Conservation (phyloP, 2,797 vertebrate genomes). For the Eulemur rubriventer region DNA sequence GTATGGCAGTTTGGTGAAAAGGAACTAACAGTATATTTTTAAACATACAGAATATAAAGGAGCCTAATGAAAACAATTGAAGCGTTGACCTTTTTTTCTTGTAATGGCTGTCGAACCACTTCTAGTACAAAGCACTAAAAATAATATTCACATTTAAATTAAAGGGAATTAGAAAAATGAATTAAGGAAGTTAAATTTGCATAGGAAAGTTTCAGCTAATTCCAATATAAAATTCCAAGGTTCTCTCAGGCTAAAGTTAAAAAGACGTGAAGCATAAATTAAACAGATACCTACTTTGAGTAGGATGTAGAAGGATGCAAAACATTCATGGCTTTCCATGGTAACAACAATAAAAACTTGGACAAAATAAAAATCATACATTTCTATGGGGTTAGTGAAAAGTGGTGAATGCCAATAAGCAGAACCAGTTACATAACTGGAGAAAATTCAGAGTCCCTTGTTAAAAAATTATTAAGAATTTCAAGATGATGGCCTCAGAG, state of each 20-base stretch:
- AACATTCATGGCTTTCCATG: neutral
- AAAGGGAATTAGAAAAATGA: conserved; percentile 36
- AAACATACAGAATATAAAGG: conserved; percentile 4
- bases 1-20: neutral
- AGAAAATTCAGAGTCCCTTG: neutral
- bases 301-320: neutral
- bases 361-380: conserved; percentile 26
- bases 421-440: neutral
- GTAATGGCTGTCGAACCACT: conserved; percentile 14
- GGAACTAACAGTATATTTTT: neutral
- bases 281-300: neutral
- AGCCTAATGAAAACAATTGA: neutral
- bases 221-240: conserved; percentile 24
- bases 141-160: conserved; percentile 27
- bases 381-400: conserved; percentile 12
- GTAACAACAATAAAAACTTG: conserved; percentile 28
- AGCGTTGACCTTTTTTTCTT: neutral
- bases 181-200: neutral
- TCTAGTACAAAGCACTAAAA: neutral
- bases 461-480: conserved; percentile 40
- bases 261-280: neutral
- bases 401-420: neutral
- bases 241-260: neutral
- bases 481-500: neutral
- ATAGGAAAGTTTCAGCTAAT: neutral